phyloP scores from a whole-genome alignment of 1,140 invertebrate species.

The Matsumurasca onukii region DNA sequence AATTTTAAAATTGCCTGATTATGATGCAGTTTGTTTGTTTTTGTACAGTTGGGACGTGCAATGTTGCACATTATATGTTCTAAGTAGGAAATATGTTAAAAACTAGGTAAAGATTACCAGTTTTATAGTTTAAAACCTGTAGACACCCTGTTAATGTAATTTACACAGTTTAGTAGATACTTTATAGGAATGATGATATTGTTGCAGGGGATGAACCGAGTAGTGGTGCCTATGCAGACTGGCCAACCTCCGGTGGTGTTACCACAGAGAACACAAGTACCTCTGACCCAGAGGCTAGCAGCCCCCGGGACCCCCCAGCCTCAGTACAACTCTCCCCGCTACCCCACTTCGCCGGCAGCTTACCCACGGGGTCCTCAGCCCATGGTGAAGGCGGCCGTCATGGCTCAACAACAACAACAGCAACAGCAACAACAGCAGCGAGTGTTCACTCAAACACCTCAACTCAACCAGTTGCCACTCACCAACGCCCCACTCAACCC shows the following conservation, averaged over 20 bases:
- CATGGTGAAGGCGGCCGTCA: constrained; percentile 8
- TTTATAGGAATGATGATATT: no score
- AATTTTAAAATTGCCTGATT: no score
- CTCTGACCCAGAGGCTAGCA: constrained; percentile 14
- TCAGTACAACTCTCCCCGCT: not conserved
- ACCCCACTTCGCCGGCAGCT: not conserved
- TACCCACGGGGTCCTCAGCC: constrained; percentile 29
- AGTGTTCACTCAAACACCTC: constrained; percentile 21
- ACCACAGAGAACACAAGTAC: constrained; percentile 12
- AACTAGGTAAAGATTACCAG: no score
- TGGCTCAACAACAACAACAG: not conserved
- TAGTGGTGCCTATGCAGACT: not conserved
- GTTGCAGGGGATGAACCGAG: no score
- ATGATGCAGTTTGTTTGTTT: no score
- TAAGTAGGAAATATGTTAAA: no score
- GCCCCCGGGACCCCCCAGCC: not conserved
- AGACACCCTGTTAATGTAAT: no score
- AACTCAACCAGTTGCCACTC: constrained; percentile 37
- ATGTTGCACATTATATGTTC: no score
- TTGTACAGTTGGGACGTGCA: no score
- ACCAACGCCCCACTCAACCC: constrained; percentile 1
- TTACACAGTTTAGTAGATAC: no score
- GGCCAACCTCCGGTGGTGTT: constrained; percentile 20
- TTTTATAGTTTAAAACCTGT: no score
- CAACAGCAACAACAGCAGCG: not conserved